Evolutionary conservation across 2,797 vertebrate genomes (phyloP).

Genomic region (Hoplostethus mediterraneus): DNA sequence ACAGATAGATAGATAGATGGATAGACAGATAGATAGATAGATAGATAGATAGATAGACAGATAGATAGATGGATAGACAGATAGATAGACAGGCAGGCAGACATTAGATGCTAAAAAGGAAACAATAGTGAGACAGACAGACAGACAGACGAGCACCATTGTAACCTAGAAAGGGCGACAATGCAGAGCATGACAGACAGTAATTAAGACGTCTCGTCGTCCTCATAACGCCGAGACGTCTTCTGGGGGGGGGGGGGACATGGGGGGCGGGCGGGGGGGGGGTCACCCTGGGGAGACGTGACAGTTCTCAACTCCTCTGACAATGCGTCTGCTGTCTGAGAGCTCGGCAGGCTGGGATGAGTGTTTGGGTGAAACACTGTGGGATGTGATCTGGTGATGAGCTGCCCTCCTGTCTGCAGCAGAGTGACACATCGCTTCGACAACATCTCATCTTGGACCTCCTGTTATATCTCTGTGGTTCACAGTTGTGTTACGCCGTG

Average conservation of each 20-base stretch:
- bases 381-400: constrained; percentile 44
- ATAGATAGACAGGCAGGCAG: no score
- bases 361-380: constrained; percentile 27
- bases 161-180: not conserved
- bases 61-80: no score
- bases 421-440: no score
- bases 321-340: constrained; percentile 54
- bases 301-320: constrained; percentile 55
- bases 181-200: constrained; percentile 23
- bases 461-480: no score
- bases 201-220: constrained; percentile 48
- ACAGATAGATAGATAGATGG: no score
- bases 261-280: no score
- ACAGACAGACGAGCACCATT: not conserved
- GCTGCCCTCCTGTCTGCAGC: constrained; percentile 9
- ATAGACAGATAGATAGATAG: no score
- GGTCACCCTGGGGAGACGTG: constrained; percentile 40
- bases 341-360: constrained; percentile 9
- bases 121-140: not conserved
- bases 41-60: no score
- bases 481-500: no score
- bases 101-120: no score
- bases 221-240: constrained; percentile 50
- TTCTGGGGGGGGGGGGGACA: constrained; percentile 29
- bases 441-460: no score